Evolutionary conservation across 2,797 vertebrate species (phyloP).

Genomic region (Poecilia picta): DNA sequence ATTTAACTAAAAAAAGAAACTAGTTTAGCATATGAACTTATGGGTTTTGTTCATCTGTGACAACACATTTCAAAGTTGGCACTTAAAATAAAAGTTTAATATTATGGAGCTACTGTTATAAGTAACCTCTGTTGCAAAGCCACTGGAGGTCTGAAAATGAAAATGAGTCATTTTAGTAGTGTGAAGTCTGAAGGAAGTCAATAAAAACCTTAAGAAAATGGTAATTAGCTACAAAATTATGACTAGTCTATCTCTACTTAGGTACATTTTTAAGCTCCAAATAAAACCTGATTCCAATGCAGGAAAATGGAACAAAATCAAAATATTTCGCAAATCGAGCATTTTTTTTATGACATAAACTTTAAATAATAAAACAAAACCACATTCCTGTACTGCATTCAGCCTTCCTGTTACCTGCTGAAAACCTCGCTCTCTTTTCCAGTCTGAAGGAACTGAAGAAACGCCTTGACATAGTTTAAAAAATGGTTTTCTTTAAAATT

Average conservation of each 20-base stretch:
- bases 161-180: neutral
- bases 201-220: neutral
- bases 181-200: neutral
- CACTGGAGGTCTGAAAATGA: neutral
- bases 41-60: constrained; percentile 19
- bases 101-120: neutral
- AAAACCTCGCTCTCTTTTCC: neutral
- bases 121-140: no score
- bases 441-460: neutral
- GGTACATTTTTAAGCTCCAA: neutral
- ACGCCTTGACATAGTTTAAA: neutral
- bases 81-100: neutral
- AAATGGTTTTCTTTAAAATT: neutral
- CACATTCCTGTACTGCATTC: neutral
- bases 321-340: neutral
- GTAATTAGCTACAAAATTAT: neutral
- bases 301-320: neutral
- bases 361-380: neutral
- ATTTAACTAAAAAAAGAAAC: neutral
- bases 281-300: neutral
- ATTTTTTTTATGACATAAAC: neutral
- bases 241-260: no score
- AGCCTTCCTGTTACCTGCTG: neutral
- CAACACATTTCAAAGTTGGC: constrained; percentile 10
- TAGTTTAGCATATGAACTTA: neutral